Evolutionary conservation across 2,797 vertebrate genomes (phyloP), one percentile per base, ranked within the genome.

Genomic region (Pampus argenteus): DNA sequence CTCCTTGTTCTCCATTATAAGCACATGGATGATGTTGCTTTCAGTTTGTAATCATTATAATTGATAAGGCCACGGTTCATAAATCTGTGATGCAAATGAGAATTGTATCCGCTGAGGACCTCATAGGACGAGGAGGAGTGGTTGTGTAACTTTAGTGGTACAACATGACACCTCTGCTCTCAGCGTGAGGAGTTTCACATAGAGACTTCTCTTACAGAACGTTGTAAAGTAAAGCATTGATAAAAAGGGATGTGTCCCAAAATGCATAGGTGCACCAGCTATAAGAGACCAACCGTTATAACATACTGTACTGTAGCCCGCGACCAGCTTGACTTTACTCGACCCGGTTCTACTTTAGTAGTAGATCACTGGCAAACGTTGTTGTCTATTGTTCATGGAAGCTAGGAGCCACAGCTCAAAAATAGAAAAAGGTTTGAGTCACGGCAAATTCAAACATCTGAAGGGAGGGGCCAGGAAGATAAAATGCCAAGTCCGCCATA

Each of bases 401-500:
- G 66, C 59, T 54, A 26, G 59, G 57, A 80, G 72, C 74, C 69
- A 71, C 79, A 71, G 74, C 40, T 72, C 63, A 72, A 67, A 90
- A 87, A 84, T 31, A 82, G 74, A 72, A 71, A 64, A 63, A 45
- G 62, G 49, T 71, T 82, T 73, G 80, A 88, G 82, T 89, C 79
- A 85, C 75, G 70, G 83, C 78, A 81, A 90, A 90, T 85, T 85
- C 85, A 85, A 84, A 86, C 0, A 25, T 47, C 51, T 76, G 26
- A 51, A 69, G 76, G 87, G 69, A 85, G 81, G 83, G 36, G 78
- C 63, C 49, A 25, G 9, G 15, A 64, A 73, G 66, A 71, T 78
- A 67, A 83, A 79, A 82, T 79, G 81, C 73, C 85, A 89, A 78
- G 79, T 83, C 76, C 48, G 56, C 75, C 75, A 80, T 55, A 65